phyloP scores from a whole-genome alignment of 2,888 invertebrate genomes.

The Protophormia terraenovae region DNA sequence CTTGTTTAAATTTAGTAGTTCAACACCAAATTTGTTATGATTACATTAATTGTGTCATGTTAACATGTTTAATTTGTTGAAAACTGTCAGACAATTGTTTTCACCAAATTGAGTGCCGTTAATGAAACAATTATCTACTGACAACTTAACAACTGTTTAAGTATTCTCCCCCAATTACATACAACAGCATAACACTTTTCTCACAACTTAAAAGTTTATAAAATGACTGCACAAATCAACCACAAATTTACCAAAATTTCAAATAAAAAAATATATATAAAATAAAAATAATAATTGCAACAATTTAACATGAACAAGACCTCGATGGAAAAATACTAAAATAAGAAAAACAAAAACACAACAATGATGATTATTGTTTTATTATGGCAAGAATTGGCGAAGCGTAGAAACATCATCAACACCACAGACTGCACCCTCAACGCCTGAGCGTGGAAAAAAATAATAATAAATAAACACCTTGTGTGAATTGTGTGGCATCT shows the following conservation, averaged over 20 bases:
- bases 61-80: conserved; percentile 25
- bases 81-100: conserved; percentile 27
- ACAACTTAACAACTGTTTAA: conserved; percentile 36
- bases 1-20: not conserved
- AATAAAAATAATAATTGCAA: conserved; percentile 41
- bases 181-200: conserved; percentile 20
- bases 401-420: not conserved
- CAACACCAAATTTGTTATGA: not conserved
- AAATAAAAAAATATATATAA: conserved; percentile 14
- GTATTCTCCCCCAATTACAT: conserved; percentile 9
- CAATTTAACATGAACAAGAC: conserved; percentile 36
- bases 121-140: conserved; percentile 58
- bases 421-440: conserved; percentile 61
- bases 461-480: conserved; percentile 28
- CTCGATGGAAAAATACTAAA: conserved; percentile 1
- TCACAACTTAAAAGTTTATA: conserved; percentile 6
- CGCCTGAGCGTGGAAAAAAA: conserved; percentile 20
- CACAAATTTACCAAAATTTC: conserved; percentile 34
- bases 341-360: not conserved
- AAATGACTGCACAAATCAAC: not conserved
- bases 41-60: conserved; percentile 33
- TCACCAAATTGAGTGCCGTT: conserved; percentile 11
- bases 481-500: conserved; percentile 55
- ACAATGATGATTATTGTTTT: conserved; percentile 8
- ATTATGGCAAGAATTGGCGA: conserved; percentile 25